Conservation (phyloP, 2,888 invertebrate species). For the Helleia helle region DNA sequence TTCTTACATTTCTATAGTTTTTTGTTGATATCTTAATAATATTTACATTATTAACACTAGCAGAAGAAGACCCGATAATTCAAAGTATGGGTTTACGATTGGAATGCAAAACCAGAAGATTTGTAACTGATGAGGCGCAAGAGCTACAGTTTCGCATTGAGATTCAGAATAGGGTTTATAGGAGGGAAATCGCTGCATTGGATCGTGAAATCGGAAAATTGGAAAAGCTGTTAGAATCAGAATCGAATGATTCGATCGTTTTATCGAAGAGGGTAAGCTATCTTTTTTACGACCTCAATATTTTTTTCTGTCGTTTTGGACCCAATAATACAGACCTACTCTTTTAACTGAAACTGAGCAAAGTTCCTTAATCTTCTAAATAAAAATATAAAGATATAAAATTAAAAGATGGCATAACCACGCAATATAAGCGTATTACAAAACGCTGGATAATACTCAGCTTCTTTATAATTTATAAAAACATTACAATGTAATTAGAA, state of each 20-base stretch:
- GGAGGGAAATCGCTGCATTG: conserved; percentile 84
- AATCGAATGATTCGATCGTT: conserved; percentile 67
- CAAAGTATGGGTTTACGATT: conserved; percentile 91
- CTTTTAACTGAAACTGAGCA: too few species aligned
- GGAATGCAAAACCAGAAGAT: conserved; percentile 90
- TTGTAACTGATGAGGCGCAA: conserved; percentile 86
- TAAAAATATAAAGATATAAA: too few species aligned
- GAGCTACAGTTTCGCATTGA: conserved; percentile 91
- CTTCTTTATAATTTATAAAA: too few species aligned
- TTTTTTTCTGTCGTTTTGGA: too few species aligned
- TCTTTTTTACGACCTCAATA: too few species aligned
- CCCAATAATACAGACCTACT: too few species aligned
- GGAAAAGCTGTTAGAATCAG: conserved; percentile 79
- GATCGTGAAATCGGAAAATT: conserved; percentile 85
- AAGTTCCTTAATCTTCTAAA: too few species aligned
- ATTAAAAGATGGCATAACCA: too few species aligned
- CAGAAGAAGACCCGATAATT: conserved; percentile 85
- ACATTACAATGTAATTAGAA: too few species aligned
- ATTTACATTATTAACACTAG: conserved; percentile 35
- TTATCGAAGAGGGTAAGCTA: conserved; percentile 46
- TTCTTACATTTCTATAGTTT: too few species aligned
- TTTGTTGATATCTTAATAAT: not conserved
- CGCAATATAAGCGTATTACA: too few species aligned
- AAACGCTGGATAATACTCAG: too few species aligned
- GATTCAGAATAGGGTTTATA: conserved; percentile 92